These are phyloP conservation scores for Lithobates pipiens DNA, from an alignment of 2,797 vertebrate genomes.

Conservation along the genomic window DNA sequence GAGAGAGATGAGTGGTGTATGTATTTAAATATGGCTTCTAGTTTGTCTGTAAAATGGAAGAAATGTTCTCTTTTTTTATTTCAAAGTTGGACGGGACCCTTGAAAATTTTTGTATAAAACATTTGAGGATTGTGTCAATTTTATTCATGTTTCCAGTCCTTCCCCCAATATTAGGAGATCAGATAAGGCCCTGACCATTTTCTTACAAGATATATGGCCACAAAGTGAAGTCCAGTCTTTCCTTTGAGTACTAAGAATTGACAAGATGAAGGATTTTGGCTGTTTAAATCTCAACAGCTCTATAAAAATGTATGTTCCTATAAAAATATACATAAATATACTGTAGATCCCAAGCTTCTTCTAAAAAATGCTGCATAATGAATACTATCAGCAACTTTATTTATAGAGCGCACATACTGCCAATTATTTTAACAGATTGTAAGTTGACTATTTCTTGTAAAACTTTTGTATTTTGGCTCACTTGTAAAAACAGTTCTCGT, in stretches of 20 bases:
- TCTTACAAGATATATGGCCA: not conserved
- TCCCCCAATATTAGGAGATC: not conserved
- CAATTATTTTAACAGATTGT: not conserved
- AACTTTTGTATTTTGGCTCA: conserved; percentile 3
- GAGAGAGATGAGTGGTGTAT: too few species aligned
- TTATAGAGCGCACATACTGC: not conserved
- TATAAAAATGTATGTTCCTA: not conserved
- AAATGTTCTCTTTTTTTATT: too few species aligned
- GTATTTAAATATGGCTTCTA: too few species aligned
- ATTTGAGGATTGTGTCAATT: too few species aligned
- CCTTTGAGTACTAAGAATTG: not conserved
- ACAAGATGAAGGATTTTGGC: not conserved
- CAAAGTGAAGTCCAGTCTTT: not conserved
- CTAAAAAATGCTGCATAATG: not conserved
- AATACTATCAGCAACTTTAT: not conserved
- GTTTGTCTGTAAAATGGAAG: too few species aligned
- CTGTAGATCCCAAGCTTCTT: not conserved
- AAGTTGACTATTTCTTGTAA: conserved; percentile 5
- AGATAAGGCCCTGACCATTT: not conserved
- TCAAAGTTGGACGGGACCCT: too few species aligned
- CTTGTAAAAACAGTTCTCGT: conserved; percentile 18
- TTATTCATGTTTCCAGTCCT: not conserved
- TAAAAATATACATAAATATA: not conserved
- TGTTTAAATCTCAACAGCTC: not conserved
- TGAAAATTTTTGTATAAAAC: too few species aligned